phyloP scores from a whole-genome alignment of 2,113 vertebrate species.

The Siphamia tubifer region DNA sequence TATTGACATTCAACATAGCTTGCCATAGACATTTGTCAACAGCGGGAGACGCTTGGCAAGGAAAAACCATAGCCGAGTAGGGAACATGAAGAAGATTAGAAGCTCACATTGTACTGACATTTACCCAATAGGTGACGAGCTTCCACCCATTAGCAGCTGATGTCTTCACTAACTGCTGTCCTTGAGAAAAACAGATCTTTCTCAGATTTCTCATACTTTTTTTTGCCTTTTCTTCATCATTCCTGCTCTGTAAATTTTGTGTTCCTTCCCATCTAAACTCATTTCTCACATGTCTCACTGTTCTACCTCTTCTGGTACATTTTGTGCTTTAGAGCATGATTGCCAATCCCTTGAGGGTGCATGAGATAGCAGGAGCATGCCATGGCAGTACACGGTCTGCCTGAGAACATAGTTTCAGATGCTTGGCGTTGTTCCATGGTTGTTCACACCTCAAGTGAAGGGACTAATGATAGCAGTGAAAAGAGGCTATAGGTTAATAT shows the following conservation, averaged over 20 bases:
- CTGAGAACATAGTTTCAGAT: not conserved
- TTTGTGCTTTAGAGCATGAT: constrained; percentile 35
- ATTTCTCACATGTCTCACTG: not conserved
- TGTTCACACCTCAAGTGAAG: constrained; percentile 30
- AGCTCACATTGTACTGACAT: not conserved
- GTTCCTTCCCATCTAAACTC: not conserved
- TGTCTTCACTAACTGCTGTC: not conserved
- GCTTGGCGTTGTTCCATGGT: constrained; percentile 12
- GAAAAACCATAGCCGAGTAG: not conserved
- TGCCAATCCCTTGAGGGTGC: constrained; percentile 39
- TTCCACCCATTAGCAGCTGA: not conserved
- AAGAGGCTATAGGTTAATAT: constrained; percentile 28
- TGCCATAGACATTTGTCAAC: constrained; percentile 23
- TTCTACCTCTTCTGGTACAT: constrained; percentile 37
- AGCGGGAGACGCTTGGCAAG: constrained; percentile 49
- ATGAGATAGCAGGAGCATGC: constrained; percentile 33
- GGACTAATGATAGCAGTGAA: constrained; percentile 35
- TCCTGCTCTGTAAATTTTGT: not conserved
- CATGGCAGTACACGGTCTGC: constrained; percentile 36
- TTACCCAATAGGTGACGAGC: not conserved
- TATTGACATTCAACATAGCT: constrained; percentile 72
- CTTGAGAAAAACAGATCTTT: not conserved
- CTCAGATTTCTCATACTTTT: not conserved
- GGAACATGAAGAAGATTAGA: not conserved
- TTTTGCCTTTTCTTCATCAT: not conserved